Evolutionary conservation across 2,888 invertebrate genomes (phyloP), one percentile per base, ranked within the genome.

Genomic region (Ypsolopha sequella): DNA sequence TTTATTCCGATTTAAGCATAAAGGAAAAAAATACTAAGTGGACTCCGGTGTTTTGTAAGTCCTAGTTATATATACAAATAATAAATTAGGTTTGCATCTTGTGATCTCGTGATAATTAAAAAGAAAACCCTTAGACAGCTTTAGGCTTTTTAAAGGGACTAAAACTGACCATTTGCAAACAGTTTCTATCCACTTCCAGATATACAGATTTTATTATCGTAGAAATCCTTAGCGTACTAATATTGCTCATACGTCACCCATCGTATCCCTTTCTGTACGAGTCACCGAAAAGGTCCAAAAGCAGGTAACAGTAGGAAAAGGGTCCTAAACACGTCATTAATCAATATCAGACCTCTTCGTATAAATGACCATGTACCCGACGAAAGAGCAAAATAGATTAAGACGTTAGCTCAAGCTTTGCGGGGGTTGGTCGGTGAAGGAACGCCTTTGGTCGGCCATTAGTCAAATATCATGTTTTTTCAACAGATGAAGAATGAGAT

Each of bases 281-380:
- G 8, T 35, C 10, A 7, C 34, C 38, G 36, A 34, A 43, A 50
- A 50, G 13, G 48, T 33, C 9, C 41, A n/a, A 24, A 68, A 68
- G 74, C 84, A 84, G 84, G 84, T 84, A 85, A 67, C 65, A 57
- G 52, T 48, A 47, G 46, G 47, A 48, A 43, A 43, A 36, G 48
- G 47, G 36, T 24, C 48, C n/a, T 52, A 48, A 52, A 52, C 55
- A 55, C 60, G 64, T 71, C 78, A 77, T 84, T 84, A 73, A 84
- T 85, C 84, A 85, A 78, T 73, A 75, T 71, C 66, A 60, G 66
- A 65, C 65, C 72, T 67, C 73, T 65, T 70, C 65, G 71, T 70
- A 55, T 67, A 74, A 75, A 73, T 70, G 69, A 70, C 44, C 48
- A 48, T 53, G 43, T 48, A 34, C 24, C 24, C 33, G 68, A 70